Evolutionary conservation across 2,888 invertebrate genomes (phyloP).

Genomic region (Zaprionus lineosus): DNA sequence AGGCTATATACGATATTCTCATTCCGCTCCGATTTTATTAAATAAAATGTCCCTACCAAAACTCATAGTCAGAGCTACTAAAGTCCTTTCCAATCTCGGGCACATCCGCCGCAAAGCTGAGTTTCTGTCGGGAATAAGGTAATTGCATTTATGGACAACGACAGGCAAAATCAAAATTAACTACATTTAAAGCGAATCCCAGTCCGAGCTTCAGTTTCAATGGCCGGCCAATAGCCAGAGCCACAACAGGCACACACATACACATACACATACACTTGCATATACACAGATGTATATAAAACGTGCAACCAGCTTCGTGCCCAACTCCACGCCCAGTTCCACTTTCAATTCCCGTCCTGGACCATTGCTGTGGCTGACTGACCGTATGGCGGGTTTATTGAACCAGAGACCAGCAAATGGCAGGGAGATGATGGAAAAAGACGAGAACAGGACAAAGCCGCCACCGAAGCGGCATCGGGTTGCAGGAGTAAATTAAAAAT

Average conservation of each 20-base stretch:
- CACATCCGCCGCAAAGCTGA: too few species aligned
- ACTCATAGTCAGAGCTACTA: too few species aligned
- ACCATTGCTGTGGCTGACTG: conserved; percentile 30
- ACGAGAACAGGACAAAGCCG: conserved; percentile 29
- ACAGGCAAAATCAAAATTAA: conserved; percentile 60
- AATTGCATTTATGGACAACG: conserved; percentile 18
- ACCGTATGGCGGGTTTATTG: conserved; percentile 62
- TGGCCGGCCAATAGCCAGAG: neutral
- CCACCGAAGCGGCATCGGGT: conserved; percentile 36
- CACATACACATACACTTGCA: too few species aligned
- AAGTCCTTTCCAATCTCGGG: too few species aligned
- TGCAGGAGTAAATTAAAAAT: conserved; percentile 67
- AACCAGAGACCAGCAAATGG: conserved; percentile 37
- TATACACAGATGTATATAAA: too few species aligned
- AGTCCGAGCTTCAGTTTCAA: too few species aligned
- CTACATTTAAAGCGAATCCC: conserved; percentile 51
- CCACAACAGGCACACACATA: too few species aligned
- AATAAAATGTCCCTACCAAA: too few species aligned
- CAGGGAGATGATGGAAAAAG: neutral
- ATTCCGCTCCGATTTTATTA: too few species aligned
- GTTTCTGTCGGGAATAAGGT: conserved; percentile 7
- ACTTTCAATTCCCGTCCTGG: conserved; percentile 13
- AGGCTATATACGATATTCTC: too few species aligned
- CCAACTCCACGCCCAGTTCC: too few species aligned
- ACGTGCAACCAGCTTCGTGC: too few species aligned